Percentiles rank a stretch among this genome's conserved stretches.
These are phyloP conservation scores for Ostrea edulis DNA, from an alignment of 1,140 invertebrate species.

Conservation along the genomic window DNA sequence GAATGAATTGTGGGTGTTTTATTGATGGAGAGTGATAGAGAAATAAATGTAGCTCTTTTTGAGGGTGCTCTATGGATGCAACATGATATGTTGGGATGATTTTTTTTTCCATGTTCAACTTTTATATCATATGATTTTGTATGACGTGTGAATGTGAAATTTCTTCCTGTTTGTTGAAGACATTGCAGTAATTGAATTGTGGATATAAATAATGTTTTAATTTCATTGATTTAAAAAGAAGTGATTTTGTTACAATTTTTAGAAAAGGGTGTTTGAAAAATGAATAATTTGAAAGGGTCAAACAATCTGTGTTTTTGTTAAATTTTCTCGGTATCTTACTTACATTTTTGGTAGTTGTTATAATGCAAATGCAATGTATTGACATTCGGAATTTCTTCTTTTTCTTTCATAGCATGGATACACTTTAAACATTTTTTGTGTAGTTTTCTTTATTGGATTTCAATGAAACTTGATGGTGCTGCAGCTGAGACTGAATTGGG, in stretches of 20 bases:
- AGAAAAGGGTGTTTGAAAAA: too few species aligned
- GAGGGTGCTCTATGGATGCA: too few species aligned
- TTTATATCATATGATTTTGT: neutral
- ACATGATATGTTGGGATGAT: neutral
- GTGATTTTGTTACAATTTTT: too few species aligned
- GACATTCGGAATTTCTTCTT: too few species aligned
- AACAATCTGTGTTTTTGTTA: too few species aligned
- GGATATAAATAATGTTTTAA: neutral
- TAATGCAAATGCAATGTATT: too few species aligned
- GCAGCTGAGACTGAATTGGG: neutral
- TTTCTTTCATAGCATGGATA: too few species aligned
- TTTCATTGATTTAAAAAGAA: too few species aligned
- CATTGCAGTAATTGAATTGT: neutral
- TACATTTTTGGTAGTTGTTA: too few species aligned
- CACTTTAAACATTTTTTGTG: too few species aligned
- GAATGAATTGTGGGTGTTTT: neutral
- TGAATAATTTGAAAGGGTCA: too few species aligned
- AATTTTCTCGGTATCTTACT: too few species aligned
- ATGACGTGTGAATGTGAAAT: neutral
- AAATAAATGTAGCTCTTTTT: neutral
- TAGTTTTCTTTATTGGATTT: neutral
- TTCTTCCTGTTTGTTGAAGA: neutral
- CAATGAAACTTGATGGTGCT: conserved; percentile 4
- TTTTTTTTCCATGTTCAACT: neutral
- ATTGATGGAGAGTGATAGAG: neutral